Base-by-base conservation (phyloP, 2,797 vertebrate genomes). In the Sebastes iracundus region DNA sequence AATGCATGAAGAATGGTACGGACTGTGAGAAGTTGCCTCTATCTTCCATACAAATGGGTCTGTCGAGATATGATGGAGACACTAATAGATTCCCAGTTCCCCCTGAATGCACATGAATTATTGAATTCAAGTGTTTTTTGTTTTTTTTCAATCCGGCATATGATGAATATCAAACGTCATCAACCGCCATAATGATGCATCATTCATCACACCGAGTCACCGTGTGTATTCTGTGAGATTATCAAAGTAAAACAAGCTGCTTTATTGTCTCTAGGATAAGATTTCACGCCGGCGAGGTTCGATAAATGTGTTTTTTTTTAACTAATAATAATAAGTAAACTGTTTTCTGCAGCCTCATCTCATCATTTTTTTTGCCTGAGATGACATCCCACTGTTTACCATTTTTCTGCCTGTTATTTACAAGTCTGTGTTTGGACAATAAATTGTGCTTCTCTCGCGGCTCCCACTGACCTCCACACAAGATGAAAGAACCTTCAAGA, bases 401-500 rank as follows among this genome's bases (percentile, higher is more conserved):
- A 80, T 91, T 85, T 46, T 20, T 80, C 72, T 63, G 63, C 66
- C 83, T 53, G 80, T 90, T 90, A 90, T 93, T 91, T 88, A 90
- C 74, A 83, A 92, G 86, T 84, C 76, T 7, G 72, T 80, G 85
- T 91, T 88, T 87, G 77, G 70, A 80, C 84, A 84, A 81, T 82
- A 89, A 88, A 90, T 88, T 79, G 84, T 49, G 68, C 82, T 76
- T 80, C 61, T 85, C 67, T 28, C 11, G 11, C 75, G 1, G 60
- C 77, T 77, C 62, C 64, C 71, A 4, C 82, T 83, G 91, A 92
- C 90, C 81, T 92, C 85, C 71, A 76, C 60, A 22, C 75, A 69
- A 84, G 81, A 91, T 91, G 65, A 88, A 91, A 85, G 85, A 77
- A 85, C 79, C 78, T 87, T 82, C 72, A 77, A 86, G 81, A 83